Percentiles rank a stretch among this genome's conserved stretches.
Conservation (phyloP, 2,888 invertebrate genomes). For the Heliconius erato region DNA sequence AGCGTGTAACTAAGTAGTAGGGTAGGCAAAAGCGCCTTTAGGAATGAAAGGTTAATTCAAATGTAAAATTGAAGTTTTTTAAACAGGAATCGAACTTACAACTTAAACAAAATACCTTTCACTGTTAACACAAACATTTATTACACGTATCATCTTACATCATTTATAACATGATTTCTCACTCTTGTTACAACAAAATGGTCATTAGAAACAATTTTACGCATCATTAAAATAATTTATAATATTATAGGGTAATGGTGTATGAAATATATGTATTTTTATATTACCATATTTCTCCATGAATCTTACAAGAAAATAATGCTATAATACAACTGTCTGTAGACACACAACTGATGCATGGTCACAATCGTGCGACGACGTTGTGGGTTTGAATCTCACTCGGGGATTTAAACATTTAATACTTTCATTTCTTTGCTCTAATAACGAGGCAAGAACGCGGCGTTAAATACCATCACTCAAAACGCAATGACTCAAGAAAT, state of each 20-base stretch:
- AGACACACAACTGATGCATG: too few relatives aligned
- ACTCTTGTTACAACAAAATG: constrained; percentile 11
- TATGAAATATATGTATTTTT: not conserved
- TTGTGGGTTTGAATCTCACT: too few relatives aligned
- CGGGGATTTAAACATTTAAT: too few relatives aligned
- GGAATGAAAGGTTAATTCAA: too few relatives aligned
- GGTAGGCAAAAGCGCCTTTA: too few relatives aligned
- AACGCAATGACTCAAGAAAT: too few relatives aligned
- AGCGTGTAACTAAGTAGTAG: too few relatives aligned
- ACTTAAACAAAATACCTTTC: not conserved
- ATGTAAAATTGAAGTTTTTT: not conserved
- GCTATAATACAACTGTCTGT: too few relatives aligned
- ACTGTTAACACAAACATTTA: not conserved
- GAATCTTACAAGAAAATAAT: not conserved
- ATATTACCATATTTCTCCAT: not conserved
- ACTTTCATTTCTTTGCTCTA: too few relatives aligned
- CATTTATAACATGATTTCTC: not conserved
- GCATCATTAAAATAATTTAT: not conserved
- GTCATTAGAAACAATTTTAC: not conserved
- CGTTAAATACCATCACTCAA: too few relatives aligned
- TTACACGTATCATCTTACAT: not conserved
- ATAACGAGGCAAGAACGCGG: too few relatives aligned
- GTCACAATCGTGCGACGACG: too few relatives aligned
- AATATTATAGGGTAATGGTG: not conserved
- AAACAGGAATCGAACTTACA: not conserved